Evolutionary conservation across 2,113 vertebrate genomes (phyloP).

Genomic region (Salvator merianae): DNA sequence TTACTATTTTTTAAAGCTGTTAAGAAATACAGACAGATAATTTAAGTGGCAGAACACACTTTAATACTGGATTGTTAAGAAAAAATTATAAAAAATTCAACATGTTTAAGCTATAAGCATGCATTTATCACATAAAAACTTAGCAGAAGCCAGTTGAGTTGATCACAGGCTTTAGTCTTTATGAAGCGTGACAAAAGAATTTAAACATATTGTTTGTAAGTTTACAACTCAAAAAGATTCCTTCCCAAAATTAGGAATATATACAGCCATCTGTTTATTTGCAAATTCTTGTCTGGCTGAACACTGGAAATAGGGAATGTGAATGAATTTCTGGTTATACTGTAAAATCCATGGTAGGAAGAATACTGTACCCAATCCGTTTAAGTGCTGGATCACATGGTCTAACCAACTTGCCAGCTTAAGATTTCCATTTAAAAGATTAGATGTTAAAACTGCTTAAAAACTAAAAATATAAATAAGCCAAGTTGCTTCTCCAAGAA

Average conservation of each 20-base stretch:
- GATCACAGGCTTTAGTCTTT: conserved; percentile 20
- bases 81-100: conserved; percentile 37
- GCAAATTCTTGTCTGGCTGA: conserved; percentile 72
- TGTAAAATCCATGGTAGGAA: conserved; percentile 71
- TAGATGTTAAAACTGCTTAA: conserved; percentile 71
- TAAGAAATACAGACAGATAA: conserved; percentile 4
- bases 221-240: conserved; percentile 53
- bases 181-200: background rate
- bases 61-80: conserved; percentile 42
- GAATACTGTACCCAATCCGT: conserved; percentile 67
- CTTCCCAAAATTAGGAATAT: conserved; percentile 53
- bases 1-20: background rate
- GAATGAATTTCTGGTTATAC: conserved; percentile 72
- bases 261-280: conserved; percentile 72
- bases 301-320: conserved; percentile 80
- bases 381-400: conserved; percentile 63
- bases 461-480: conserved; percentile 77
- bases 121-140: conserved; percentile 40
- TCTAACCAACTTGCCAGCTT: conserved; percentile 60
- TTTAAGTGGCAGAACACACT: conserved; percentile 14
- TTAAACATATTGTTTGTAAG: conserved; percentile 65
- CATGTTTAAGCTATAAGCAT: conserved; percentile 36
- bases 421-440: conserved; percentile 53
- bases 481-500: conserved; percentile 51
- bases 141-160: conserved; percentile 24